Evolutionary conservation across 2,797 vertebrate species (phyloP).

Genomic region (Lycodopsis pacificus): DNA sequence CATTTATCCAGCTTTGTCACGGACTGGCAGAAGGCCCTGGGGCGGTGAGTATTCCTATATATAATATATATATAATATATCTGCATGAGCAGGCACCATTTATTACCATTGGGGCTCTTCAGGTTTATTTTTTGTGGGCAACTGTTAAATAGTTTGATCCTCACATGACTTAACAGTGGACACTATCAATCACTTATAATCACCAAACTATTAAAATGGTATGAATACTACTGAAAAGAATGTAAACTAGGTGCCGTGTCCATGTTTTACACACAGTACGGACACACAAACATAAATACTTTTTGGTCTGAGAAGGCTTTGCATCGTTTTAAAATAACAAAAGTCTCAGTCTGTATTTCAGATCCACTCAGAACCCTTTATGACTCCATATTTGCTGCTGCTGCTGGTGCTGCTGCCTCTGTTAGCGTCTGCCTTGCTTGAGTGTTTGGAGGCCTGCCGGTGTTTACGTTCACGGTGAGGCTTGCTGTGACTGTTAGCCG

Average conservation of each 20-base stretch:
- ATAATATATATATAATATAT: neutral
- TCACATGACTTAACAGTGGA: neutral
- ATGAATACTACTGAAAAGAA: constrained; percentile 8
- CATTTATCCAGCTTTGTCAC: neutral
- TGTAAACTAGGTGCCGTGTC: neutral
- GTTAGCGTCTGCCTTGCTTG: constrained; percentile 56
- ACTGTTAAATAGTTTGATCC: neutral
- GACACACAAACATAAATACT: constrained; percentile 1
- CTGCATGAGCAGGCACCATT: neutral
- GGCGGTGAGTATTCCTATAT: neutral
- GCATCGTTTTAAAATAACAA: neutral
- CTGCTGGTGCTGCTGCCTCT: constrained; percentile 82
- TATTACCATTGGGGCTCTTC: neutral
- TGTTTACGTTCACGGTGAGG: constrained; percentile 84
- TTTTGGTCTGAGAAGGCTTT: constrained; percentile 8
- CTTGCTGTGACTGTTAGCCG: constrained; percentile 83
- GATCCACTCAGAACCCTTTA: constrained; percentile 94
- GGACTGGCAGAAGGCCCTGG: neutral
- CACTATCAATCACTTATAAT: neutral
- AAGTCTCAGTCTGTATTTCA: constrained; percentile 64
- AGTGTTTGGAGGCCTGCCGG: constrained; percentile 65
- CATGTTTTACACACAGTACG: neutral
- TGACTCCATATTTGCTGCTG: constrained; percentile 89
- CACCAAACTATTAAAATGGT: neutral
- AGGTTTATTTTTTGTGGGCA: neutral